Conservation (phyloP, 2,113 vertebrate species). For the Tautogolabrus adspersus region DNA sequence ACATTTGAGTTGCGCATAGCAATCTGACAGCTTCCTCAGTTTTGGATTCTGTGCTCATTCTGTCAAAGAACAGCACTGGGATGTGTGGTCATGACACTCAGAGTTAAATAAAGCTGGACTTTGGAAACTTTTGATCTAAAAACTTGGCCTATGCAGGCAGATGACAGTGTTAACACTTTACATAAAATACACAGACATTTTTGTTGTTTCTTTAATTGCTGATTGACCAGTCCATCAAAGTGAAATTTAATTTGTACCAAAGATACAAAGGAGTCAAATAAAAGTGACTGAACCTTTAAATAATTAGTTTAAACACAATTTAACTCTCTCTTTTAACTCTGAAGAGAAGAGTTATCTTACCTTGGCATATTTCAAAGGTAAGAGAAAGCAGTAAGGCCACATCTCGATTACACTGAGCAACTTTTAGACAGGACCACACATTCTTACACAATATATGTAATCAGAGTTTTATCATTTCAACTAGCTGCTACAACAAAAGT, state of each 20-base stretch:
- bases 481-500: too few species aligned
- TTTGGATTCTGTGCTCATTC: neutral
- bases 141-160: too few species aligned
- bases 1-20: neutral
- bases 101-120: neutral
- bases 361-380: constrained; percentile 25
- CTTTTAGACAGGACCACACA: neutral
- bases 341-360: constrained; percentile 27
- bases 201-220: neutral
- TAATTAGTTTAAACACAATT: too few species aligned
- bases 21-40: neutral
- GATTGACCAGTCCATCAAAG: too few species aligned
- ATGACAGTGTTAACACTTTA: too few species aligned
- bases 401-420: neutral
- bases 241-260: too few species aligned
- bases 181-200: neutral
- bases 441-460: neutral
- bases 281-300: too few species aligned
- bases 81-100: neutral
- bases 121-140: neutral
- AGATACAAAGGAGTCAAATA: too few species aligned
- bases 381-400: constrained; percentile 13
- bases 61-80: too few species aligned
- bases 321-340: constrained; percentile 13
- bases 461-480: constrained; percentile 4